Evolutionary conservation across 2,888 invertebrate species (phyloP), one percentile per base, ranked within the genome.

Genomic region (Dynastes hyllus): DNA sequence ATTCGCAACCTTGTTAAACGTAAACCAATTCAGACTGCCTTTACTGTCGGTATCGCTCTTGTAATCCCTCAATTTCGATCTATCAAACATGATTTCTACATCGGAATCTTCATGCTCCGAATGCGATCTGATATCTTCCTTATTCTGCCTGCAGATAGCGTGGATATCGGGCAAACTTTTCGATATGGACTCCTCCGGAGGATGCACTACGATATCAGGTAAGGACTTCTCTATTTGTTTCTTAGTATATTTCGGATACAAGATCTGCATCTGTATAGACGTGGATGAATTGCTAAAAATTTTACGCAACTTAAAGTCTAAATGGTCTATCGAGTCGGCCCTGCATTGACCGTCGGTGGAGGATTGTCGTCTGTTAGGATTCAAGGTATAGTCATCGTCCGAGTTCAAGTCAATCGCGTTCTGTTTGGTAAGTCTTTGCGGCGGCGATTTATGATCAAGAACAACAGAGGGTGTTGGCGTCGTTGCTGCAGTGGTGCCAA

Each of bases 121-220:
- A 32, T 63, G 13, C 8, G 32, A 81, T 9, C 79, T 80, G 2
- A 29, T 76, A 0, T 80, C 80, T 8, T 81, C 80, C 32, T 70
- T 79, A 29, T 80, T 67, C 5, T 61, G 45, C n/a, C 63, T 50
- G 58, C 81, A 29, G 61, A 45, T 80, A 4, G 80, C 81, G 71
- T 84, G 81, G 63, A 89, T 87, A 80, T 89, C 86, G 0, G 89
- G 89, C 82, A 89, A 83, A 81, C 88, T 88, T 67, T 82, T 85
- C 0, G 89, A 88, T 37, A 83, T 84, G 11, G 84, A 83, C 40
- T 87, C 87, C 5, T 81, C 82, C 0, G 87, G 87, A 0, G 88
- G 87, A 40, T 69, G 53, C 11, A 79, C 69, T 4, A 79, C 76
- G 9, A 76, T 79, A 69, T 76, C 63, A 27, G 79, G 79, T 9